phyloP scores from a whole-genome alignment of 2,113 vertebrate genomes.

The Lepus americanus region DNA sequence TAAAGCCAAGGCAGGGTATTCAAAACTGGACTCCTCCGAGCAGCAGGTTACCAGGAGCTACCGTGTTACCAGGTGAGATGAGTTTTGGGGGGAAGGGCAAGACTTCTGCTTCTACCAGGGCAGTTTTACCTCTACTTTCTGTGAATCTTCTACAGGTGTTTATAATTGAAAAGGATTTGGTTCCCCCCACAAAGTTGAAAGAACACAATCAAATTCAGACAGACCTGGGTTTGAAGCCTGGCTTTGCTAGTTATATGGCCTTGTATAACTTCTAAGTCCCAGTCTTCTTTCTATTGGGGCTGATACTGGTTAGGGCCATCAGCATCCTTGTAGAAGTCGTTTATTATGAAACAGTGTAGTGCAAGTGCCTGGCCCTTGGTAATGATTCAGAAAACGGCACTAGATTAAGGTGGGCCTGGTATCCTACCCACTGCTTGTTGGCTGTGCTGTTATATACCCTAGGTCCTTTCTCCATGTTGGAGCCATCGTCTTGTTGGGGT shows the following conservation, averaged over 20 bases:
- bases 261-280: not conserved
- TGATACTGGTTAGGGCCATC: not conserved
- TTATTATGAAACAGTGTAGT: not conserved
- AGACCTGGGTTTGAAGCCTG: not conserved
- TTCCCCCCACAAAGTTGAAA: not conserved
- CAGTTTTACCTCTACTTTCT: not conserved
- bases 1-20: not conserved
- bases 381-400: not conserved
- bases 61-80: not conserved
- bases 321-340: not conserved
- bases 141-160: not conserved
- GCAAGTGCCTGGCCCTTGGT: not conserved
- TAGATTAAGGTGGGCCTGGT: not conserved
- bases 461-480: not conserved
- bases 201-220: not conserved
- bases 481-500: not conserved
- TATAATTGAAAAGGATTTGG: slow-evolving; percentile 1
- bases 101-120: not conserved
- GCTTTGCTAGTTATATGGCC: not conserved
- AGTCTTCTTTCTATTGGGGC: not conserved
- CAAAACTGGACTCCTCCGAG: not conserved
- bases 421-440: not conserved
- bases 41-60: not conserved
- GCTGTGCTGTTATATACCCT: not conserved
- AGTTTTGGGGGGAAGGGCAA: not conserved